Evolutionary conservation across 2,113 vertebrate species (phyloP), one percentile per base, ranked within the genome.

Genomic region (Myrmecobius fasciatus): DNA sequence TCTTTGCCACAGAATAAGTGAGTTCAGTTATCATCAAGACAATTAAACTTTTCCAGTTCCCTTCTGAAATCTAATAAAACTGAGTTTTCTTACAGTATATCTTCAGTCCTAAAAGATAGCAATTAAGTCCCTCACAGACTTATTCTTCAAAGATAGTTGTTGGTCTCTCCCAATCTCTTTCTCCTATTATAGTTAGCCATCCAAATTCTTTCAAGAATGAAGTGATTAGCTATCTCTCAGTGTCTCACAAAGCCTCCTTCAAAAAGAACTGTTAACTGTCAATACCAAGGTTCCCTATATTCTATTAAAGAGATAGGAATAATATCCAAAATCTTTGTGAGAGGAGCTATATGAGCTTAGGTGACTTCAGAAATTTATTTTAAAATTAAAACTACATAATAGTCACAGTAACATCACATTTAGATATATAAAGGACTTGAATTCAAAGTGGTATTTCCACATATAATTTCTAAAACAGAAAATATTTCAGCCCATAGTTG

Each of bases 401-500:
- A 92, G 8, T 51, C 3, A 7, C 92, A 25, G 43, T 22, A 92
- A 49, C 24, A 95, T 88, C 53, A 97, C 52, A 89, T 26, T 94
- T 75, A 88, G 46, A 92, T 96, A 93, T 47, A 94, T 28, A 83
- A 96, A 95, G 3, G 49, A 51, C 49, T 51, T 51, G 49, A 51
- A 51, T 51, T 51, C 49, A 51, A 51, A 51, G 49, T 92, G 92
- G 95, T 96, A n/a, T 93, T 95, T 94, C 96, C 96, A 89, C 46
- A 2, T 88, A 53, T 53, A 28, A 5, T 75, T 89, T 60, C 46
- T 28, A 31, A 83, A 43, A 47, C 75, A 96, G 89, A 52, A 97
- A 97, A 93, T 88, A 97, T 89, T 96, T 96, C 67, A 94, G 91
- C 91, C 7, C 22, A 52, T 89, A 88, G 53, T 46, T n/a, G n/a